Percentiles rank a stretch among this genome's conserved stretches.
Conservation (phyloP, 2,797 vertebrate genomes). For the Anguilla marmorata region DNA sequence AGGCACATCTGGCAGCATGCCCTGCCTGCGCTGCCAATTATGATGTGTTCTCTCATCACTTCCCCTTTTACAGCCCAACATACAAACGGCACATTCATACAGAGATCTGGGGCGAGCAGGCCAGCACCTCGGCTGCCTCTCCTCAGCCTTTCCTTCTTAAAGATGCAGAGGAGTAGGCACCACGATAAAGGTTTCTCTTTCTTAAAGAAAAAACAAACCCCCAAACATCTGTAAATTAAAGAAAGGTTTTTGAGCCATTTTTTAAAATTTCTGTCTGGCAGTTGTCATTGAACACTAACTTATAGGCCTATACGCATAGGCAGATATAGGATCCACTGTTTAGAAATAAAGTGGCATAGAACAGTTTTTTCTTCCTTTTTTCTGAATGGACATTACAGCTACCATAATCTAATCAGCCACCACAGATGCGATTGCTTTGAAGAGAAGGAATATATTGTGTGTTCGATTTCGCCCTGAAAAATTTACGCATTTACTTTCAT, state of each 20-base stretch:
- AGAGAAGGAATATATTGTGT: not conserved
- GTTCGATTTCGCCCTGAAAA: not conserved
- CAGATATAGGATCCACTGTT: not conserved
- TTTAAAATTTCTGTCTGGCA: not conserved
- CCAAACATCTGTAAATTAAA: not conserved
- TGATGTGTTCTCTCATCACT: conserved; percentile 53
- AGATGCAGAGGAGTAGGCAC: conserved; percentile 17
- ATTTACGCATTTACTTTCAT: not conserved
- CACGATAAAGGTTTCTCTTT: conserved; percentile 7
- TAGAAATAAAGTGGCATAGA: not conserved
- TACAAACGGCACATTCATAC: conserved; percentile 36
- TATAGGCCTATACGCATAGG: not conserved
- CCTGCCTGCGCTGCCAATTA: conserved; percentile 45
- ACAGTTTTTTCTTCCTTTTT: not conserved
- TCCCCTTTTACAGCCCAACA: conserved; percentile 37
- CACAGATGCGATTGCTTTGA: not conserved
- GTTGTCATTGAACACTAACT: not conserved
- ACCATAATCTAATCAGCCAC: not conserved
- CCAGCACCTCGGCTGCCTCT: not conserved
- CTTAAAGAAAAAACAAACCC: not conserved
- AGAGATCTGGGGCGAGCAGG: not conserved
- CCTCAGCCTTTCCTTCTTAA: not conserved
- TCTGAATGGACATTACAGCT: conserved; percentile 4
- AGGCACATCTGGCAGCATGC: conserved; percentile 50
- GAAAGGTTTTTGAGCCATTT: not conserved